A percentile compares a stretch with the other conserved stretches of the same genome.
Conservation (phyloP, 2,797 vertebrate genomes). For the Mormyrus proboscirostris region DNA sequence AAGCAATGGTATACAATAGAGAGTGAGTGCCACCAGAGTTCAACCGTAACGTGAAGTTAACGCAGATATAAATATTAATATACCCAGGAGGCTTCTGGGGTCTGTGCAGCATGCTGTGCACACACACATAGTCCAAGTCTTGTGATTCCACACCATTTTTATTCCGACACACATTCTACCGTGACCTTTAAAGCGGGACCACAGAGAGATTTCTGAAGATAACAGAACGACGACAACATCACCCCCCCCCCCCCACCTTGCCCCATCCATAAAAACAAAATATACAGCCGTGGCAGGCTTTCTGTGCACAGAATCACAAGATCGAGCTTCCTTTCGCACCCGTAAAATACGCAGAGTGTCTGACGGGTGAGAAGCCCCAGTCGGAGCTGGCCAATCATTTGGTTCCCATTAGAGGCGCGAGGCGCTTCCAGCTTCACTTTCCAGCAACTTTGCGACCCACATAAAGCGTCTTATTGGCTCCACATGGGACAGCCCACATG, state of each 20-base stretch:
- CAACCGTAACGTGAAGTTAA: neutral
- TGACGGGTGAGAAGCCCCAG: neutral
- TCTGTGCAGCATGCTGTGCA: neutral
- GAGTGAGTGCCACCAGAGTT: neutral
- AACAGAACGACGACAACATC: neutral
- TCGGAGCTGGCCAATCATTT: neutral
- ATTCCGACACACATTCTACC: neutral
- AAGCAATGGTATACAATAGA: neutral
- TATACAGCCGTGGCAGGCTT: neutral
- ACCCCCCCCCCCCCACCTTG: neutral
- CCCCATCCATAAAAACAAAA: neutral
- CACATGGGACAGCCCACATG: constrained; percentile 16
- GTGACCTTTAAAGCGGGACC: constrained; percentile 22
- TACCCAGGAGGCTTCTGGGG: neutral
- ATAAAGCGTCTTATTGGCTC: constrained; percentile 17
- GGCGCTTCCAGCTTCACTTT: constrained; percentile 18
- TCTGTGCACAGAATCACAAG: neutral
- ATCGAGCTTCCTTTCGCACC: neutral
- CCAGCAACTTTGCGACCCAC: constrained; percentile 25
- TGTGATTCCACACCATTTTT: constrained; percentile 6
- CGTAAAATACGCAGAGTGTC: neutral
- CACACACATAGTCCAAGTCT: neutral
- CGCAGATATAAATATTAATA: constrained; percentile 14
- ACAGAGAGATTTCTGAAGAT: neutral
- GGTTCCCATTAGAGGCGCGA: constrained; percentile 18